Evolutionary conservation across 2,797 vertebrate genomes (phyloP), one percentile per base, ranked within the genome.

Genomic region (Coranthus polyacanthus): DNA sequence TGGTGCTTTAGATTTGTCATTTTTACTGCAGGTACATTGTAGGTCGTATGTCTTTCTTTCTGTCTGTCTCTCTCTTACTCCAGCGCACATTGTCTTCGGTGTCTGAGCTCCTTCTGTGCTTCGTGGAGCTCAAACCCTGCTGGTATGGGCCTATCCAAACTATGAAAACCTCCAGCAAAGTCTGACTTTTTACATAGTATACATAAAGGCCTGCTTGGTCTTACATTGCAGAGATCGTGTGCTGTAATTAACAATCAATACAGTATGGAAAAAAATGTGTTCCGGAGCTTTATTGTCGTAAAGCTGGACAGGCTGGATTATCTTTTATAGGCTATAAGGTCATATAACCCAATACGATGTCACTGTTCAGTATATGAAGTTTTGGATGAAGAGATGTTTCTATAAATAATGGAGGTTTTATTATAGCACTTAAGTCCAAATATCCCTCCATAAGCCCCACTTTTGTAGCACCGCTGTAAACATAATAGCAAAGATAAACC

Each of bases 391-490:
- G 24, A 3, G 6, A 26, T 26, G 6, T 26, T 26, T 26, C 24
- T 26, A 26, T 26, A 26, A 26, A 26, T 29, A 29, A 29, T 6
- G 9, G 3, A 29, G 26, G 26, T 29, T 29, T 29, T 44, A 34
- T 26, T 42, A 13, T 34, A n/a, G 34, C 8, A 24, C 52, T 59
- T 63, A 43, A 46, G n/a, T 36, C 36, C 3, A 20, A 47, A 54
- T 17, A 6, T 22, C 16, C 26, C 22, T n/a, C 2, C 32, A 6
- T 22, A 55, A 24, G 15, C 53, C 13, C 2, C 20, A n/a, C n/a
- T n/a, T n/a, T n/a, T n/a, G n/a, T n/a, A n/a, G n/a, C n/a, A n/a
- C 16, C 17, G 43, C 3, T 59, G 60, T 44, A 53, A 75, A 75
- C 53, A 56, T 7, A 39, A 46, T 41, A 34, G 45, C 12, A 13